These are phyloP conservation scores for Sycophila sp. DNA, from an alignment of 1,140 invertebrate species.

Conservation along the genomic window DNA sequence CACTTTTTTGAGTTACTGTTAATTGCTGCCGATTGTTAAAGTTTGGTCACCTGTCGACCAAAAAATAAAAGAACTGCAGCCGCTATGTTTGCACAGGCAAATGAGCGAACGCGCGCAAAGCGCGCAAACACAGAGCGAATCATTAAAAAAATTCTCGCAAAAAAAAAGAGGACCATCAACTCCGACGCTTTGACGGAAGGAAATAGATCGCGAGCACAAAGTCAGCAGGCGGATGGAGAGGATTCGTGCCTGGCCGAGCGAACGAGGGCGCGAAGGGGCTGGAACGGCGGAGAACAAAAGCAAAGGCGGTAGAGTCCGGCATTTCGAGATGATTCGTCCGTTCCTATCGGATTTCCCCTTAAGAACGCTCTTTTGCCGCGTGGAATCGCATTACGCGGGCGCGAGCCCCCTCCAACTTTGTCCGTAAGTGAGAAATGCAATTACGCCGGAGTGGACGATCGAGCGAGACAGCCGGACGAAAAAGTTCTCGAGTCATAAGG, in stretches of 20 bases:
- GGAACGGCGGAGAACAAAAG: background rate
- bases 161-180: no score
- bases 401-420: slow-evolving; percentile 7
- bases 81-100: no score
- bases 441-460: background rate
- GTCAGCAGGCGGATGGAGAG: background rate
- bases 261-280: background rate
- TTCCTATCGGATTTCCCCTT: slow-evolving; percentile 29
- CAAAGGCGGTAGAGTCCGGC: background rate
- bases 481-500: no score
- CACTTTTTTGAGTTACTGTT: no score
- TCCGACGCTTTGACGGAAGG: no score
- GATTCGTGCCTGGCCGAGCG: no score
- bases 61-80: no score
- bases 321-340: slow-evolving; percentile 26
- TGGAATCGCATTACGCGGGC: slow-evolving; percentile 23
- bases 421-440: slow-evolving; percentile 23
- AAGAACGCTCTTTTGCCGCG: slow-evolving; percentile 17
- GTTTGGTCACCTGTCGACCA: no score
- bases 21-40: no score
- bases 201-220: background rate
- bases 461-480: background rate
- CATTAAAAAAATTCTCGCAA: no score
- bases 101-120: no score
- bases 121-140: no score